These are phyloP conservation scores for Orgyia antiqua DNA, from an alignment of 2,888 invertebrate genomes.

Conservation along the genomic window DNA sequence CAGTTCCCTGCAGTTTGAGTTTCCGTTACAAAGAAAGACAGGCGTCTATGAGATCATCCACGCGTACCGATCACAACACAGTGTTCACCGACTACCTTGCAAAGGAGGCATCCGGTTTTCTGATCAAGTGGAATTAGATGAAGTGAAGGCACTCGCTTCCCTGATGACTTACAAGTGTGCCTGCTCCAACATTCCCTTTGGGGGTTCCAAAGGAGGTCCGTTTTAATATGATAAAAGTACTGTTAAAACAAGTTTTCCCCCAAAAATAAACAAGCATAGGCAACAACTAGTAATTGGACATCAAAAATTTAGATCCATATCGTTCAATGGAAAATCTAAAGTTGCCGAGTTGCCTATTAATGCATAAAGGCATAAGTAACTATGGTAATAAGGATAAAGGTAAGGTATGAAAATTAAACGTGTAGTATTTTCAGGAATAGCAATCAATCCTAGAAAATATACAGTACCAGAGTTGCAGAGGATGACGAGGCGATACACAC, in stretches of 20 bases:
- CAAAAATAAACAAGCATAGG: too few species aligned
- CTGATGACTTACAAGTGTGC: constrained; percentile 92
- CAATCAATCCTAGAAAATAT: constrained; percentile 85
- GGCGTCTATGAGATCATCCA: constrained; percentile 84
- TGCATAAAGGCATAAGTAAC: too few species aligned
- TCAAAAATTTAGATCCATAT: too few species aligned
- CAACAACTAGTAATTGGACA: too few species aligned
- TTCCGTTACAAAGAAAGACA: constrained; percentile 83
- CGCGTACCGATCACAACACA: constrained; percentile 86
- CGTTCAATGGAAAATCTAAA: too few species aligned
- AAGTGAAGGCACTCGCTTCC: constrained; percentile 88
- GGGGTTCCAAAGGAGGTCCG: constrained; percentile 81
- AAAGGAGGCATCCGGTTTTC: constrained; percentile 87
- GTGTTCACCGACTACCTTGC: constrained; percentile 83
- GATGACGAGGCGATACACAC: constrained; percentile 84
- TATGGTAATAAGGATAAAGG: too few species aligned
- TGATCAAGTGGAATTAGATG: constrained; percentile 81
- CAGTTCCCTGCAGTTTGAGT: constrained; percentile 81
- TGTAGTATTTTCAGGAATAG: constrained; percentile 83
- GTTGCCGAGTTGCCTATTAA: too few species aligned
- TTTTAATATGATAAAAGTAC: too few species aligned
- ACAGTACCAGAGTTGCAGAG: constrained; percentile 85
- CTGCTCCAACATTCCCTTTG: constrained; percentile 88
- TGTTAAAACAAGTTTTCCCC: too few species aligned
- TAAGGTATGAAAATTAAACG: too few species aligned